phyloP scores from a whole-genome alignment of 2,888 invertebrate genomes.

The Drosophila picticornis region DNA sequence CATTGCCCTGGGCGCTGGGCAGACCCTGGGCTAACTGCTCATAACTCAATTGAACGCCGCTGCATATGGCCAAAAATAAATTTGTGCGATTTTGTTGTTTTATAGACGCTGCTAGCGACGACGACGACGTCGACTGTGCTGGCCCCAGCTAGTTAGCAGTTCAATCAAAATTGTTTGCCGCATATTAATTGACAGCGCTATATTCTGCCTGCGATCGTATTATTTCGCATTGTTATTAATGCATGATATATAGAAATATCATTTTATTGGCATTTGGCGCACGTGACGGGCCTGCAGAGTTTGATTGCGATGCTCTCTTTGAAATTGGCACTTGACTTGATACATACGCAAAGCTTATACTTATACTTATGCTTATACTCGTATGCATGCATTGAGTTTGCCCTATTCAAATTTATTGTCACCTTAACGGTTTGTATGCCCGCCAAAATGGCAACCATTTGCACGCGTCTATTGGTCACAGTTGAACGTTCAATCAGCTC shows the following conservation, averaged over 20 bases:
- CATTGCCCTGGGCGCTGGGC: constrained; percentile 30
- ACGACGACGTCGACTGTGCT: background rate
- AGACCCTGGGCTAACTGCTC: constrained; percentile 41
- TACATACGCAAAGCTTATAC: background rate
- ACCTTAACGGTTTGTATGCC: background rate
- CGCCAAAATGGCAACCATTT: background rate
- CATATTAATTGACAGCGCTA: constrained; percentile 69
- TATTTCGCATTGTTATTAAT: constrained; percentile 63
- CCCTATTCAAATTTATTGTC: background rate
- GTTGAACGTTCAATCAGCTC: background rate
- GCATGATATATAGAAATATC: constrained; percentile 49
- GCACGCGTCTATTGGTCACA: background rate
- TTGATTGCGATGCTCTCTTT: constrained; percentile 6
- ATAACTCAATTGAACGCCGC: constrained; percentile 46
- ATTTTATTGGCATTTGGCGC: constrained; percentile 71
- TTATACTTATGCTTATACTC: background rate
- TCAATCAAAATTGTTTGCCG: constrained; percentile 68
- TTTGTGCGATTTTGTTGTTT: constrained; percentile 65
- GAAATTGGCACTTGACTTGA: constrained; percentile 2
- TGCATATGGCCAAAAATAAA: constrained; percentile 71
- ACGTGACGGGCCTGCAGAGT: constrained; percentile 65
- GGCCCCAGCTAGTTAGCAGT: constrained; percentile 59
- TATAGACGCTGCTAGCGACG: constrained; percentile 38
- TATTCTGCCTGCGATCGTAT: constrained; percentile 58
- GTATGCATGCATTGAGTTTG: background rate